These are phyloP conservation scores for Reticulitermes lucifugus DNA, from an alignment of 2,888 invertebrate species.

Conservation along the genomic window DNA sequence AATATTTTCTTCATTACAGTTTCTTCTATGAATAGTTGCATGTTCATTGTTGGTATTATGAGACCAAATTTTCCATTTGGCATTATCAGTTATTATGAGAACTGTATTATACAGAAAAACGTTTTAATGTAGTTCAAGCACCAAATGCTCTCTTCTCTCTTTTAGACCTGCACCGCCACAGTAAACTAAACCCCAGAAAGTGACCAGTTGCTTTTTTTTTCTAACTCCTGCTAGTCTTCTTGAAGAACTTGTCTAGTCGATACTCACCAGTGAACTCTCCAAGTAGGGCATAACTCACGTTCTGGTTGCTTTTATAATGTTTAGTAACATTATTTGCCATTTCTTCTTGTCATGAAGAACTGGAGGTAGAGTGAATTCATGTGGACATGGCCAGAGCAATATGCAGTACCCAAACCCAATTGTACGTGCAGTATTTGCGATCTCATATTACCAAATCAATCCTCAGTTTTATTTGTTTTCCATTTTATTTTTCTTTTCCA, in stretches of 20 bases:
- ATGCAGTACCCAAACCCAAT: conserved; percentile 7
- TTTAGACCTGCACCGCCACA: neutral
- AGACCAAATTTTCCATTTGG: conserved; percentile 27
- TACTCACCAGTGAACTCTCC: conserved; percentile 47
- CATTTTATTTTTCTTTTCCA: conserved; percentile 28
- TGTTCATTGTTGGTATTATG: conserved; percentile 45
- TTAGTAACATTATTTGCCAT: conserved; percentile 23
- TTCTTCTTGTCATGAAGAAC: conserved; percentile 27
- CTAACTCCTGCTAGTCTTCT: conserved; percentile 52
- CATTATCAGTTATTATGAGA: conserved; percentile 25
- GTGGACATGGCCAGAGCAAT: conserved; percentile 3
- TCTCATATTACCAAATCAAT: conserved; percentile 45
- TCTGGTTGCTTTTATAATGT: conserved; percentile 36
- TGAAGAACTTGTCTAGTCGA: conserved; percentile 53
- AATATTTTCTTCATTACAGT: conserved; percentile 31
- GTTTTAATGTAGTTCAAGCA: neutral
- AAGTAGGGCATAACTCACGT: conserved; percentile 30
- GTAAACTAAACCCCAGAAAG: neutral
- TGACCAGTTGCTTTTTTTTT: conserved; percentile 10
- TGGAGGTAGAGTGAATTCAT: neutral
- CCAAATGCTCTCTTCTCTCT: conserved; percentile 27
- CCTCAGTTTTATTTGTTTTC: conserved; percentile 46
- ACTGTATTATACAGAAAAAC: conserved; percentile 29
- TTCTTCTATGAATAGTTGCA: conserved; percentile 44
- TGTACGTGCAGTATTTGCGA: conserved; percentile 48